These are phyloP conservation scores for Rotaria socialis DNA, from an alignment of 2,888 invertebrate genomes.

Conservation along the genomic window DNA sequence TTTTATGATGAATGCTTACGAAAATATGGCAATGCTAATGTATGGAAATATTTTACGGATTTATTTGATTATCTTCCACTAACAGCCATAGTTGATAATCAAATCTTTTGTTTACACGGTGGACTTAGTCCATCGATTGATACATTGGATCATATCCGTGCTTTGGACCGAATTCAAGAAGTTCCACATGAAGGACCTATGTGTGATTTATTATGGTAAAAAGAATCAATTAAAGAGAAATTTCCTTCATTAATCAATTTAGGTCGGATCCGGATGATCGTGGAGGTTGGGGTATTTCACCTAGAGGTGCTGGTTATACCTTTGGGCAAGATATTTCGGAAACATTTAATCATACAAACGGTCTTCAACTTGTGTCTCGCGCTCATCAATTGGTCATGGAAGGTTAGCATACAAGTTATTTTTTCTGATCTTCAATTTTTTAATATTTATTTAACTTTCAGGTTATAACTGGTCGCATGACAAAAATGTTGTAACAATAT, in stretches of 20 bases:
- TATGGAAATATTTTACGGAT: constrained; percentile 99
- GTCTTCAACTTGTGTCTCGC: constrained; percentile 91
- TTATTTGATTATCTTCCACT: constrained; percentile 96
- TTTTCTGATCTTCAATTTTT: background rate
- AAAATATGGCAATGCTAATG: constrained; percentile 98
- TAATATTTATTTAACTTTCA: constrained; percentile 51
- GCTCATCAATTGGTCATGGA: constrained; percentile 99
- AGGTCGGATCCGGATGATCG: constrained; percentile 94
- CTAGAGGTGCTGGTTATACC: constrained; percentile 97
- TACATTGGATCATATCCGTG: constrained; percentile 95
- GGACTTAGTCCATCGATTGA: constrained; percentile 97
- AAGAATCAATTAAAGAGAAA: no score
- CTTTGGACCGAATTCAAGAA: constrained; percentile 82
- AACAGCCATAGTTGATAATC: constrained; percentile 90
- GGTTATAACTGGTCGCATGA: constrained; percentile 82
- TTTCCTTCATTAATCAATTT: no score
- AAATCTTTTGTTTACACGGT: constrained; percentile 99
- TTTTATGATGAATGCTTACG: constrained; percentile 98
- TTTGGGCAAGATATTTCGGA: constrained; percentile 99
- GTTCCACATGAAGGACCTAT: constrained; percentile 75
- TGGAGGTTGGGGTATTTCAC: constrained; percentile 99
- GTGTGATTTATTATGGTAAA: constrained; percentile 91
- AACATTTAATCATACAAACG: constrained; percentile 99
- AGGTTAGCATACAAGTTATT: constrained; percentile 62
- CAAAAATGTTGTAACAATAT: constrained; percentile 98